phyloP scores from a whole-genome alignment of 2,113 vertebrate species.

The Empidonax traillii region DNA sequence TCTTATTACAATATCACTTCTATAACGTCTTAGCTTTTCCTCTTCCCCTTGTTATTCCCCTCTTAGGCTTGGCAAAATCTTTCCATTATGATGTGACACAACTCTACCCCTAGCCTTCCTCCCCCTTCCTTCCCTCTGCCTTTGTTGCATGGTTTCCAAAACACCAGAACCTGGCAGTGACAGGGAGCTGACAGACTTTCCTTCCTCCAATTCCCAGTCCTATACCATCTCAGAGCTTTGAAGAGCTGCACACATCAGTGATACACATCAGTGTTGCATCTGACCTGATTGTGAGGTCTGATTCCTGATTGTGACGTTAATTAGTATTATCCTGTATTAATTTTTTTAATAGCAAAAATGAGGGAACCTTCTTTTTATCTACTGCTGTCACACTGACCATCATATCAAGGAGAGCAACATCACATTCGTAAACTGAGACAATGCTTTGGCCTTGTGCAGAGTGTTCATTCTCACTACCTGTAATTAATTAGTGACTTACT shows the following conservation, averaged over 20 bases:
- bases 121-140: not conserved
- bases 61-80: not conserved
- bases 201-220: not conserved
- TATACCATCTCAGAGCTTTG: not conserved
- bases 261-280: too few relatives aligned
- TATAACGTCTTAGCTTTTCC: not conserved
- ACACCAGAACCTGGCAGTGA: not conserved
- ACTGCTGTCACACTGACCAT: not conserved
- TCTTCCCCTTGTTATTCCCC: not conserved
- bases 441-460: not conserved
- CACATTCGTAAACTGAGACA: not conserved
- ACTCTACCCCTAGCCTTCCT: not conserved
- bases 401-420: not conserved
- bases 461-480: not conserved
- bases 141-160: not conserved
- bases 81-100: not conserved
- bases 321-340: not conserved
- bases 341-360: not conserved
- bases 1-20: not conserved
- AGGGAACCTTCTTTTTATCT: not conserved
- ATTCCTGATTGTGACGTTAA: not conserved
- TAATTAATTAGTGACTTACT: not conserved
- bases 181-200: not conserved
- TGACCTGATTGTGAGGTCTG: not conserved
- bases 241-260: not conserved